Percentiles rank a stretch among this genome's conserved stretches.
Conservation (phyloP, 2,113 vertebrate genomes). For the Periophthalmodon schlosseri region DNA sequence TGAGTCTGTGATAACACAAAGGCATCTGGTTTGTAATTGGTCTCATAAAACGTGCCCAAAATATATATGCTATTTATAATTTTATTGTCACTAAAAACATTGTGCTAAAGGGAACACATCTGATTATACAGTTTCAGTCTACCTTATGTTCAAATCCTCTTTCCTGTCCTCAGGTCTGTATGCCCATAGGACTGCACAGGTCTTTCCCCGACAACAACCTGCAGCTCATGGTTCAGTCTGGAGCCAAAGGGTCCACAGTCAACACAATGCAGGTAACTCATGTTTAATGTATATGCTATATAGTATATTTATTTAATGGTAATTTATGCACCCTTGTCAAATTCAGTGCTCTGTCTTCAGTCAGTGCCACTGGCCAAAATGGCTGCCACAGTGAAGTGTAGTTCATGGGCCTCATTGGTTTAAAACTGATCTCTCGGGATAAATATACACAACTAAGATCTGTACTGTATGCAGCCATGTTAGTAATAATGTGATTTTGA, state of each 20-base stretch:
- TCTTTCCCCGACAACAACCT: constrained; percentile 96
- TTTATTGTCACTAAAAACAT: too few relatives aligned
- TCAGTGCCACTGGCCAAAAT: constrained; percentile 65
- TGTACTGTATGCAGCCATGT: neutral
- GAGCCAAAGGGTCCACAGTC: constrained; percentile 96
- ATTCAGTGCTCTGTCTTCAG: constrained; percentile 28
- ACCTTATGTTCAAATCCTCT: too few relatives aligned
- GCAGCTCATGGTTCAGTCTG: constrained; percentile 97
- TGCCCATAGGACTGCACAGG: constrained; percentile 92
- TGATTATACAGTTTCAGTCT: too few relatives aligned
- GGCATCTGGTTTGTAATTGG: too few relatives aligned
- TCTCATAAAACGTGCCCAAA: too few relatives aligned
- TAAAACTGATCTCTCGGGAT: constrained; percentile 39
- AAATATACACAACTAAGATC: constrained; percentile 33
- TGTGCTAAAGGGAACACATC: too few relatives aligned
- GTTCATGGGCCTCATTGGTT: constrained; percentile 54
- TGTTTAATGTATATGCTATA: neutral
- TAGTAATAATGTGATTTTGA: neutral
- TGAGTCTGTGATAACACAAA: too few relatives aligned
- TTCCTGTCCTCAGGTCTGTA: constrained; percentile 82
- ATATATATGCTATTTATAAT: too few relatives aligned
- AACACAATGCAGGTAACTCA: constrained; percentile 94
- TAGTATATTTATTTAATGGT: neutral
- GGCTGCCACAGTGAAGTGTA: constrained; percentile 61
- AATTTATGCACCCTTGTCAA: neutral